A percentile compares a stretch with the other conserved stretches of the same genome.
These are phyloP conservation scores for Mesocricetus auratus DNA, from an alignment of 2,113 vertebrate species.

Conservation along the genomic window DNA sequence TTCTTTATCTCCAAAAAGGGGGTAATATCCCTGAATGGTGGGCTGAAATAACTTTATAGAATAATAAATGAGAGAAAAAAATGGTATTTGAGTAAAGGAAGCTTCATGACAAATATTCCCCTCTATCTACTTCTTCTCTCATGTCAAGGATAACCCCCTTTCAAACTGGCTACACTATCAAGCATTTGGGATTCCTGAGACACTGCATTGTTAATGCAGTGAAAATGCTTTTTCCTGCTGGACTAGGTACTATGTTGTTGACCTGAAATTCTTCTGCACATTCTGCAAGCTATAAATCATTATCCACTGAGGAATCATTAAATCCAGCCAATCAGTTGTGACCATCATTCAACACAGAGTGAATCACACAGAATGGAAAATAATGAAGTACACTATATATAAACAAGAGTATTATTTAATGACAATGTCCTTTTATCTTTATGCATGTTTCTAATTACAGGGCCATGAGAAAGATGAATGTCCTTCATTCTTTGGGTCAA, in stretches of 20 bases:
- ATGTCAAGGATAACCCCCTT: background rate
- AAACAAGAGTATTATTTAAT: background rate
- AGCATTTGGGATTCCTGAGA: background rate
- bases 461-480: background rate
- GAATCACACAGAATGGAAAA: slow-evolving; percentile 17
- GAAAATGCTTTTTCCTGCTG: background rate
- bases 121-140: background rate
- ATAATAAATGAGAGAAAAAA: background rate
- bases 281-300: background rate
- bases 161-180: background rate
- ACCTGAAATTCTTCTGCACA: background rate
- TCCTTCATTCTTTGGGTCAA: slow-evolving; percentile 14
- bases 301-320: background rate
- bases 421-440: background rate
- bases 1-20: background rate
- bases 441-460: background rate
- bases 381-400: background rate
- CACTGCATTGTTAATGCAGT: background rate
- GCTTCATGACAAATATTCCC: background rate
- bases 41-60: background rate
- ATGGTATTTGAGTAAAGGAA: background rate
- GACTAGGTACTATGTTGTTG: background rate
- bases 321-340: slow-evolving; percentile 10
- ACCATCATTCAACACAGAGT: background rate
- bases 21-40: background rate